These are phyloP conservation scores for Euthynnus affinis DNA, from an alignment of 2,797 vertebrate species.

Conservation along the genomic window DNA sequence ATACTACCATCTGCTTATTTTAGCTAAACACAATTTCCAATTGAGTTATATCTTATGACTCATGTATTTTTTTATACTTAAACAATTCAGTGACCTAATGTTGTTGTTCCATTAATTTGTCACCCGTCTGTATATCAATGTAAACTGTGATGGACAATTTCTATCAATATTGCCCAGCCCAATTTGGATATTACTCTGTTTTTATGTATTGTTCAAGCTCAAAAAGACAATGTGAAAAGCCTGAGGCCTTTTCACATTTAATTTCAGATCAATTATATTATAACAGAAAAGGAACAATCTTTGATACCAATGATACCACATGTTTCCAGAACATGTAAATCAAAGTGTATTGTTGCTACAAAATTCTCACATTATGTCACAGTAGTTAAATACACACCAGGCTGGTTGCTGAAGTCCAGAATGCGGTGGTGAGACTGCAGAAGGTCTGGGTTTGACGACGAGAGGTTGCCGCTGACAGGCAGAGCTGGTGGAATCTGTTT, in stretches of 20 bases:
- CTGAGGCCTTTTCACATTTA: not conserved
- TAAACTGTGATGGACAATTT: too few species aligned
- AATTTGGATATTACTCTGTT: not conserved
- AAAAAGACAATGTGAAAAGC: not conserved
- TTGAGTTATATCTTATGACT: not conserved
- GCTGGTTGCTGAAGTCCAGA: conserved; percentile 97
- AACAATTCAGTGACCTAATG: too few species aligned
- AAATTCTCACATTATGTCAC: not conserved
- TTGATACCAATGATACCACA: not conserved
- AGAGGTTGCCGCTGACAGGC: conserved; percentile 96
- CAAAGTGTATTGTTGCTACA: not conserved
- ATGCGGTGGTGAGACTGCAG: conserved; percentile 98
- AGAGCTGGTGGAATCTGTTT: conserved; percentile 96
- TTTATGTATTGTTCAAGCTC: not conserved
- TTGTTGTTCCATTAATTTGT: too few species aligned
- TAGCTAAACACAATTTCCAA: not conserved
- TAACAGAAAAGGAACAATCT: not conserved
- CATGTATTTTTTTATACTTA: too few species aligned
- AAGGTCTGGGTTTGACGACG: conserved; percentile 98
- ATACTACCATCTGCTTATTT: not conserved
- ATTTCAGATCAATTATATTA: not conserved
- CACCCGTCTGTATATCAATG: not conserved
- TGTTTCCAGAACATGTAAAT: not conserved
- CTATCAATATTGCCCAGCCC: not conserved
- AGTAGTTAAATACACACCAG: conserved; percentile 85